Percentiles rank a stretch among this genome's conserved stretches.
Conservation (phyloP, 2,888 invertebrate genomes). For the Eristalis tenax region DNA sequence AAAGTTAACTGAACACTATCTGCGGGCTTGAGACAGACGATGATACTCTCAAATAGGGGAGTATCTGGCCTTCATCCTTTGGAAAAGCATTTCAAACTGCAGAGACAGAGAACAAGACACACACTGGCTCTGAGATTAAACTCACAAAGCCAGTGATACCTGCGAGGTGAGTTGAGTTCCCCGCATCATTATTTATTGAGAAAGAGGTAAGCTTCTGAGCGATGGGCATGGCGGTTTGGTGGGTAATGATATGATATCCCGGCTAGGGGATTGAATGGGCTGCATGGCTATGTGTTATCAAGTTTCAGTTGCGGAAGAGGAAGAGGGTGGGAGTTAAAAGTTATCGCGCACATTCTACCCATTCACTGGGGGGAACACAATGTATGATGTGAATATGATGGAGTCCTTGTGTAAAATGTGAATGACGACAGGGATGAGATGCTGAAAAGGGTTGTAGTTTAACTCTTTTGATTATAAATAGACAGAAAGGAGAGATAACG, state of each 20-base stretch:
- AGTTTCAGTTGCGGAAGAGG: constrained; percentile 18
- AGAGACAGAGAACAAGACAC: neutral
- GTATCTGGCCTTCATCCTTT: neutral
- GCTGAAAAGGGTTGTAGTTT: constrained; percentile 36
- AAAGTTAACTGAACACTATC: constrained; percentile 7
- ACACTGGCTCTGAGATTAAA: neutral
- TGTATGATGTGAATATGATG: constrained; percentile 34
- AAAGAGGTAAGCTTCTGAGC: constrained; percentile 6
- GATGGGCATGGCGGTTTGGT: neutral
- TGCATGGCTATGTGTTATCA: constrained; percentile 6
- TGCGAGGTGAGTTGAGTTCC: constrained; percentile 12
- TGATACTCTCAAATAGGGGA: neutral
- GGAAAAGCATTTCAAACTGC: constrained; percentile 7
- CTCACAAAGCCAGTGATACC: constrained; percentile 22
- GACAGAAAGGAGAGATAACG: constrained; percentile 9
- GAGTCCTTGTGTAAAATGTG: constrained; percentile 33
- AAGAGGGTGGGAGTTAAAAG: constrained; percentile 39
- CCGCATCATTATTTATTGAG: constrained; percentile 38
- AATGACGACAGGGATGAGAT: constrained; percentile 16
- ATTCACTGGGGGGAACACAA: neutral
- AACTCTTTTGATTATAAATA: constrained; percentile 33
- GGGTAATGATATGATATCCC: neutral
- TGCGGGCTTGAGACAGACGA: neutral
- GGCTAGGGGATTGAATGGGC: neutral
- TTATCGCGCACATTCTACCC: constrained; percentile 15